phyloP scores from a whole-genome alignment of 2,113 vertebrate genomes.

The Pelvicachromis taeniatus region DNA sequence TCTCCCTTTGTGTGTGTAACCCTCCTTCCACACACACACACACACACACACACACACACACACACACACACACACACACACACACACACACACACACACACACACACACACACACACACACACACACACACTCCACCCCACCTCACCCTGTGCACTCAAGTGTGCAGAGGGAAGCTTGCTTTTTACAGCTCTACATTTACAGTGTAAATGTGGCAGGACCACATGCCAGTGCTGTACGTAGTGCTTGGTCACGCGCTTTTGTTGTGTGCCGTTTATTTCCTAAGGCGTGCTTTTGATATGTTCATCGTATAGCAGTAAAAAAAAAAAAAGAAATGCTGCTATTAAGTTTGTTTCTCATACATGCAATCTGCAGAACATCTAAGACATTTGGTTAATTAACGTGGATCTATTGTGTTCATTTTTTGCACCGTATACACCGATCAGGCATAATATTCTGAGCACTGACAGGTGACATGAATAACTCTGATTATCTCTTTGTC shows the following conservation, averaged over 20 bases:
- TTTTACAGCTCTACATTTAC: conserved; percentile 15
- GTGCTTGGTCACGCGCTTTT: not conserved
- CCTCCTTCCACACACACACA: not conserved
- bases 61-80: too few relatives aligned
- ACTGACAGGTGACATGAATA: not conserved
- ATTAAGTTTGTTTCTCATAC: not conserved
- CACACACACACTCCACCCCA: not conserved
- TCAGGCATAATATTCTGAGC: not conserved
- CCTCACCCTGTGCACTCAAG: not conserved
- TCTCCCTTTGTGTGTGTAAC: not conserved
- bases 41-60: too few relatives aligned
- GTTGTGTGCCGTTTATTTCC: not conserved
- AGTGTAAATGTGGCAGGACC: not conserved
- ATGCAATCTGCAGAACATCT: not conserved
- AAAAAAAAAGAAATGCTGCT: too few relatives aligned
- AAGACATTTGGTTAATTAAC: not conserved
- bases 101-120: too few relatives aligned
- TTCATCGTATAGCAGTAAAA: not conserved
- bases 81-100: too few relatives aligned
- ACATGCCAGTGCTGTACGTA: not conserved
- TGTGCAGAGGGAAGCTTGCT: not conserved
- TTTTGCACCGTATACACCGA: fast-evolving
- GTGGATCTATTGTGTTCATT: too few relatives aligned
- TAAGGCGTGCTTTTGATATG: not conserved
- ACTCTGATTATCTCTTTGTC: not conserved